Evolutionary conservation across 1,140 invertebrate genomes (phyloP), one percentile per base, ranked within the genome.

Genomic region (Rhagoletis zephyria): DNA sequence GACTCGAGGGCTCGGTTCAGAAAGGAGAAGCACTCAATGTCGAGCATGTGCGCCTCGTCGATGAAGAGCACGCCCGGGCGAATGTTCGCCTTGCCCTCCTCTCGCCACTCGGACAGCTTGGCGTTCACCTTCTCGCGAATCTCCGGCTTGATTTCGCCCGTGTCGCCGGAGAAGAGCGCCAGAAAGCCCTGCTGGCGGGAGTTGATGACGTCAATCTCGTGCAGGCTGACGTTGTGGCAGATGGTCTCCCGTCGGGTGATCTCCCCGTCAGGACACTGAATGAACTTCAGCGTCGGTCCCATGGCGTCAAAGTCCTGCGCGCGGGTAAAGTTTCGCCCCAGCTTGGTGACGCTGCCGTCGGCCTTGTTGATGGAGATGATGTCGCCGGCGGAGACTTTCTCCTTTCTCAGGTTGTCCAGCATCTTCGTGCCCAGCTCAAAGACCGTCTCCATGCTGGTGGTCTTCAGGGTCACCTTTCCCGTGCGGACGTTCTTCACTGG

Each of bases 361-460:
- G 98, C 98, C 94, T 99, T 99, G 92, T 99, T 98, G 90, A 99
- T 99, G 1, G 98, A 98, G 45, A 99, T 97, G 3, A 99, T 97
- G 94, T 99, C 98, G 6, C 98, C 98, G 77, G 97, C 96, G 95
- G 97, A 96, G n/a, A 97, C 96, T 94, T 99, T 99, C 93, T 99
- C 98, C 92, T 99, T 99, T 89, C 98, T 96, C 61, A 99, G 95
- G 87, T 97, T 97, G 93, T 99, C 99, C 87, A 99, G 99, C 96
- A 99, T 99, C 95, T 99, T 99, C 85, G 97, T 97, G 48, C 99
- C 99, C 90, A 99, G 95, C 93, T 99, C 99, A 93, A 99, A 99
- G 88, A 99, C 97, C 0, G 99, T 99, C 94, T 99, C 99, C 99
- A 99, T 99, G 93, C 99, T 99, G 1, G 98, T 99, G 2, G 98